Percentiles rank a stretch among this genome's conserved stretches.
Conservation (phyloP, 1,140 invertebrate species). For the Kradibia gibbosae region DNA sequence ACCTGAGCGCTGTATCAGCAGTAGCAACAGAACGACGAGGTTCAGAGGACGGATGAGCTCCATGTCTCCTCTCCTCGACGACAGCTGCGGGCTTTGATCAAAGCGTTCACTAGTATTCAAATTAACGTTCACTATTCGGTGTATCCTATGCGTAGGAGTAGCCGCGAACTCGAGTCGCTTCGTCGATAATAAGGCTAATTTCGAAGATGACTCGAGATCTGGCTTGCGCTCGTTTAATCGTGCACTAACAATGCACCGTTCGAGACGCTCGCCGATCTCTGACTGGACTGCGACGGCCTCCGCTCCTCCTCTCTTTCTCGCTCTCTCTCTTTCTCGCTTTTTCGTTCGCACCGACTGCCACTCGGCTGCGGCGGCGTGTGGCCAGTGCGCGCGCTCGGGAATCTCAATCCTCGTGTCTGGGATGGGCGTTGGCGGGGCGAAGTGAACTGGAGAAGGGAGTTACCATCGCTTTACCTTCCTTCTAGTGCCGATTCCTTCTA, state of each 20-base stretch:
- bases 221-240: neutral
- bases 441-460: neutral
- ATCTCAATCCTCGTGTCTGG: neutral
- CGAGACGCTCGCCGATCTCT: slow-evolving; percentile 46
- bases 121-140: neutral
- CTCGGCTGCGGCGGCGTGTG: slow-evolving; percentile 6
- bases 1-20: slow-evolving; percentile 21
- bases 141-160: neutral
- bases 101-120: neutral
- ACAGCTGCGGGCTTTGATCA: neutral
- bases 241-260: neutral
- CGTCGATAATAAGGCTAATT: neutral
- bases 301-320: neutral
- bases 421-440: neutral
- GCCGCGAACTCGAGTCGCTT: neutral
- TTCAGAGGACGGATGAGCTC: neutral
- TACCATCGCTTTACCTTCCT: neutral
- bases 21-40: neutral
- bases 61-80: neutral
- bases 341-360: neutral
- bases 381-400: neutral
- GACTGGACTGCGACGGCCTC: slow-evolving; percentile 31
- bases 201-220: neutral
- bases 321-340: neutral
- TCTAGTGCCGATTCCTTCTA: neutral